phyloP scores from a whole-genome alignment of 2,797 vertebrate genomes.

The Poeciliopsis infans region DNA sequence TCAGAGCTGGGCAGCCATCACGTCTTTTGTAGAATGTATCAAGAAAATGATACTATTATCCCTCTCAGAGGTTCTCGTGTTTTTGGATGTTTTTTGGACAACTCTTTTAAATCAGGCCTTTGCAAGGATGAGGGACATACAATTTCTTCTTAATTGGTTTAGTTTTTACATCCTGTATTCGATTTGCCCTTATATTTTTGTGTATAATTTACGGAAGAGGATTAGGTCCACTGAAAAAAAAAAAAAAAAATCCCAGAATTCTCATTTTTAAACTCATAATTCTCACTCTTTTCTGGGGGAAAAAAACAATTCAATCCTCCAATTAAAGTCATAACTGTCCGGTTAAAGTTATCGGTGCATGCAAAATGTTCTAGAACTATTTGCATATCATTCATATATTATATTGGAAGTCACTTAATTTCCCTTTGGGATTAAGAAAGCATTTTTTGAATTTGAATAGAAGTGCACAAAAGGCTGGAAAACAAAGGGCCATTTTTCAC shows the following conservation, averaged over 20 bases:
- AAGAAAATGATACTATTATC: constrained; percentile 49
- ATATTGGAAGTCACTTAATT: not conserved
- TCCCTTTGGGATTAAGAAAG: not conserved
- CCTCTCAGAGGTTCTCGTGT: constrained; percentile 32
- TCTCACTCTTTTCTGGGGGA: too few species aligned
- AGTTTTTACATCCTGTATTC: not conserved
- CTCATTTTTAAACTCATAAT: too few species aligned
- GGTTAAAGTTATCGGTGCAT: not conserved
- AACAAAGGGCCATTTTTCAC: not conserved
- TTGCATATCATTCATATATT: too few species aligned
- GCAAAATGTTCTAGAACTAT: not conserved
- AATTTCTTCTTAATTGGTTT: not conserved
- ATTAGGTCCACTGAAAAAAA: too few species aligned
- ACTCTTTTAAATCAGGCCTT: constrained; percentile 14
- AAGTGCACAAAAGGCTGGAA: not conserved
- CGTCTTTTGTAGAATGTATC: constrained; percentile 54
- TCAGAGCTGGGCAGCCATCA: constrained; percentile 36
- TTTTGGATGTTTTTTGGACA: not conserved
- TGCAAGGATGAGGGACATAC: not conserved
- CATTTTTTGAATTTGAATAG: not conserved
- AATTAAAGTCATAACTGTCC: too few species aligned
- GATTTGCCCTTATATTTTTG: not conserved
- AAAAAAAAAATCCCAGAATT: too few species aligned
- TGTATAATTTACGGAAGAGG: too few species aligned
- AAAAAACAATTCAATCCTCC: too few species aligned